phyloP scores from a whole-genome alignment of 2,888 invertebrate genomes.

The Parnassius smintheus region DNA sequence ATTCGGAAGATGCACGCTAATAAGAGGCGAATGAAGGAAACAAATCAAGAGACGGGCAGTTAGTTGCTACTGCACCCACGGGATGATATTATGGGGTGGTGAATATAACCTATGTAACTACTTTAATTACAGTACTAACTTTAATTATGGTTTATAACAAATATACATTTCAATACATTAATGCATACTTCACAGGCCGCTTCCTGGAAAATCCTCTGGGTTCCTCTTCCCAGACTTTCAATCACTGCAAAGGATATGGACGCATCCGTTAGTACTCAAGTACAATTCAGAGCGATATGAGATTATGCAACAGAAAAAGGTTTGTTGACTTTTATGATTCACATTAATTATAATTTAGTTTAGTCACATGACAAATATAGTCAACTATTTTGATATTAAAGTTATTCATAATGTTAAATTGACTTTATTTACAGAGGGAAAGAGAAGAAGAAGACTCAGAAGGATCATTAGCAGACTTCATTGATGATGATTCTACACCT shows the following conservation, averaged over 20 bases:
- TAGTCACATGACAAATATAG: too few relatives aligned
- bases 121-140: not conserved
- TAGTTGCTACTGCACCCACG: too few relatives aligned
- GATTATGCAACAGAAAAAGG: slow-evolving; percentile 79
- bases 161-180: not conserved
- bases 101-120: too few relatives aligned
- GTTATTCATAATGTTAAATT: not conserved
- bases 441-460: slow-evolving; percentile 83
- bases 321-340: slow-evolving; percentile 33
- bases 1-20: too few relatives aligned
- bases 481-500: slow-evolving; percentile 81
- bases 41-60: too few relatives aligned
- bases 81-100: too few relatives aligned
- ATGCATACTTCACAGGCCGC: slow-evolving; percentile 49
- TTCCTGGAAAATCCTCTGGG: slow-evolving; percentile 78
- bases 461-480: slow-evolving; percentile 88
- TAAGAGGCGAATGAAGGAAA: too few relatives aligned
- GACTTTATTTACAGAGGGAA: slow-evolving; percentile 58
- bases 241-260: slow-evolving; percentile 90
- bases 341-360: not conserved
- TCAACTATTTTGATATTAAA: not conserved
- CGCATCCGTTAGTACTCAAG: slow-evolving; percentile 89
- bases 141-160: not conserved
- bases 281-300: slow-evolving; percentile 83
- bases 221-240: slow-evolving; percentile 87